Evolutionary conservation across 2,113 vertebrate species (phyloP), one percentile per base, ranked within the genome.

Genomic region (Benitochromis conjunctus): DNA sequence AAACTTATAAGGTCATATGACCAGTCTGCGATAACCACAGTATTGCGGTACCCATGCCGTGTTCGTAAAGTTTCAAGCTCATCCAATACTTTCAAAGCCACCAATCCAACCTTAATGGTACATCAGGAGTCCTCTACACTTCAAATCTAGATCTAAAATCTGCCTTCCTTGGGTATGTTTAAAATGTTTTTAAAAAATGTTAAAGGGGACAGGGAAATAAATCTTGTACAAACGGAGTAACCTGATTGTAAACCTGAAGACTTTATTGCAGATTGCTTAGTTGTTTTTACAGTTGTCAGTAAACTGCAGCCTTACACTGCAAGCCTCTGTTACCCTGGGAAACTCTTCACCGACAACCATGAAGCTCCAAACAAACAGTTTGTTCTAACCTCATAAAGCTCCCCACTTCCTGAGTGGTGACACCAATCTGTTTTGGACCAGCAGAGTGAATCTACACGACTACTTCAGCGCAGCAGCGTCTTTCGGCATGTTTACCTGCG

Each of bases 401-500:
- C 34, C 2, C 43, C 55, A 80, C 86, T 84, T 90, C 86, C 86
- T 92, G 57, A 66, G n/a, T 14, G 14, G 21, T 64, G n/a, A 77
- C 54, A 77, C 4, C 10, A 26, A 19, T 80, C 18, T 84, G 2
- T 21, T 64, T 56, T 79, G 55, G 48, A 82, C 4, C 13, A 41
- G 18, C 21, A 29, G 24, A 14, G 21, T 48, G 3, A 83, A 62
- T 66, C 46, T 26, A 11, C n/a, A 26, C 2, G 2, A 5, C 7
- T 3, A 36, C n/a, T 43, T 48, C 46, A 19, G 55, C 64, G 31
- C 26, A 85, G 34, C 34, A 79, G 9, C 9, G 9, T 74, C 41
- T 88, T 11, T 29, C 5, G 2, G 9, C 9, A n/a, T 31, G 11
- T 80, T 77, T 91, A 99, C 99, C 98, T 96, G 97, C 94, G 29